Evolutionary conservation across 2,113 vertebrate species (phyloP), one percentile per base, ranked within the genome.

Genomic region (Lamprologus sp.): DNA sequence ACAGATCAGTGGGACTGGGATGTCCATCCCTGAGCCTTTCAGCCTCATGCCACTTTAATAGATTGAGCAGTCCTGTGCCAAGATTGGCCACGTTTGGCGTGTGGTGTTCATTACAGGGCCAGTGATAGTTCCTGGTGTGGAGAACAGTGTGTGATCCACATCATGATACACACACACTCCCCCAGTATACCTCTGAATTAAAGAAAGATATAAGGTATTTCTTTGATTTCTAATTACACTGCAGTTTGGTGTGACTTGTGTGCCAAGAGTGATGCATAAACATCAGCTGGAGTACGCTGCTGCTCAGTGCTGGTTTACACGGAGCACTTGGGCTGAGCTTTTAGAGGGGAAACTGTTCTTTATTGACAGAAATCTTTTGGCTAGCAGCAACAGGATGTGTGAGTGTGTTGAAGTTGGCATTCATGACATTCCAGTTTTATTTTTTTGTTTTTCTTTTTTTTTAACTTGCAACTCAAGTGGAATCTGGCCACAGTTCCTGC

Each of bases 51-150:
- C 83, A 81, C 89, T 90, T 92, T 90, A 88, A 91, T 89, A 87
- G 89, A 91, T 37, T 79, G 63, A 49, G 65, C 87, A 54, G 89
- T 79, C 19, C 11, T 79, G 89, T 89, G 91, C 92, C 91, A 92
- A 91, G 82, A 88, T 35, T 51, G 90, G 90, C 91, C 81, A 33
- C 83, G 42, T 89, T 88, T 90, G 94, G 80, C 45, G 55, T 15
- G 88, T 15, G 93, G 93, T 95, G 93, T 93, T 90, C 55, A 83
- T 93, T 95, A 85, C 92, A 92, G 70, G 65, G 84, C 87, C 84
- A 88, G 91, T 90, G 90, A 92, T 87, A 55, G 88, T 90, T 92
- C 79, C 84, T 73, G 55, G 19, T 47, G 70, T 70, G 89, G 60
- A 90, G 88, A 83, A 88, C 88, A 84, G 89, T 79, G 89, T 92